Base-by-base conservation (phyloP, 2,797 vertebrate species). In the Erpetoichthys calabaricus region DNA sequence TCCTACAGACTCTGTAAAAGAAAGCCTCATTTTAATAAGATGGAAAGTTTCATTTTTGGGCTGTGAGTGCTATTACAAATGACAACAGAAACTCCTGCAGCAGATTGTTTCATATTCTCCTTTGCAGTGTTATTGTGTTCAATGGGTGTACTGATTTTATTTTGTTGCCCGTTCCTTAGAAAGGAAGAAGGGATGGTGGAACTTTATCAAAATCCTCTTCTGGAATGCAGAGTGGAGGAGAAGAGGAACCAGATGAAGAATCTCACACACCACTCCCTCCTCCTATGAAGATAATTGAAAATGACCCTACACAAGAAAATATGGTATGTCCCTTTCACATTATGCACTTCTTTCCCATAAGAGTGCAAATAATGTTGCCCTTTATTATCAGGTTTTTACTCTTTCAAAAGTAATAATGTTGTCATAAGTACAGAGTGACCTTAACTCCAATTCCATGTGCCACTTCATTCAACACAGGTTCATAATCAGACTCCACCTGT, bases 261-360 rank as follows among this genome's bases (percentile, higher is more conserved):
- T 86, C 91, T 1, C 92, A 94, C 73, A 94, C 86, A 2, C 93
- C 94, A 41, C 91, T 98, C 46, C 95, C 95, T 56, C 94, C 95
- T 0, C 95, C 87, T 51, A 98, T 98, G 95, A 91, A 97, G 82
- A 98, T 98, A 77, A 97, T 98, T 72, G 94, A 97, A 70, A 92
- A 97, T 51, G 90, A 94, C 3, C 87, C 93, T 3, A 74, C 85
- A 3, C 91, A 90, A 68, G 94, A 98, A 4, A 93, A 98, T 60
- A 95, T 97, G 90, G 95, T 97, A 86, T 64, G 80, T 42, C 25
- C 2, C 25, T 25, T 25, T 25, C 25, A 25, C 25, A 25, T 25
- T 25, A 25, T 25, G 25, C 25, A 25, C 25, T 25, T 25, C 25
- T 25, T 25, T 25, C 25, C 25, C 25, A 25, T 25, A 25, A 25